Conservation (phyloP, 1,140 invertebrate genomes). For the Solenopsis invicta region DNA sequence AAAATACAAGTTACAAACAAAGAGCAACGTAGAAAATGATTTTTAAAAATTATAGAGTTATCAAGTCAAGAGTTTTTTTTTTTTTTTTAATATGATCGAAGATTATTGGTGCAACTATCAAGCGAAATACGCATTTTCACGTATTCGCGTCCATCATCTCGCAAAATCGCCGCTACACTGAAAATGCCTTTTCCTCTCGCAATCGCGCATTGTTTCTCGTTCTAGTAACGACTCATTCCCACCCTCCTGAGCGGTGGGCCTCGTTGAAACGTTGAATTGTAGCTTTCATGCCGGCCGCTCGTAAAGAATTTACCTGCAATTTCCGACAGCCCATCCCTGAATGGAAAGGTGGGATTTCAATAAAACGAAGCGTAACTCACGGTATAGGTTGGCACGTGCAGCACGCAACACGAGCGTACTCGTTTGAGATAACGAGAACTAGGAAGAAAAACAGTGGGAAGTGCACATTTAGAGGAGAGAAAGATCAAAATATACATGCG, state of each 20-base stretch:
- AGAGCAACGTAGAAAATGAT: not conserved
- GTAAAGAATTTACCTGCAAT: constrained; percentile 76
- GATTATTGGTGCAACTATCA: not conserved
- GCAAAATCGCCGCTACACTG: not conserved
- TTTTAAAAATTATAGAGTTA: not conserved
- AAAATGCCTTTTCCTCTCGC: constrained; percentile 29
- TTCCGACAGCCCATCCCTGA: constrained; percentile 59
- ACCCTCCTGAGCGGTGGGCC: constrained; percentile 35
- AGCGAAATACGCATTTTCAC: not conserved
- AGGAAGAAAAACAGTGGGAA: not conserved
- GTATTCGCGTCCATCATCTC: constrained; percentile 40
- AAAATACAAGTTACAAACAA: not conserved
- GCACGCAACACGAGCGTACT: constrained; percentile 41
- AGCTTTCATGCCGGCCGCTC: constrained; percentile 49
- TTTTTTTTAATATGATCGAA: not conserved
- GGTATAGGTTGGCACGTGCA: constrained; percentile 52
- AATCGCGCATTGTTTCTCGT: constrained; percentile 47
- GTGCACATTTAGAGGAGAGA: not conserved
- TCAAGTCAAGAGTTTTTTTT: not conserved
- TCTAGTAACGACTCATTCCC: constrained; percentile 39
- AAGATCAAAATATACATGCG: not conserved
- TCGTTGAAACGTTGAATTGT: constrained; percentile 60
- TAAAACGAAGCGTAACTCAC: constrained; percentile 71
- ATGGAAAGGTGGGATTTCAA: constrained; percentile 72
- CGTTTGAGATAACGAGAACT: constrained; percentile 58